Percentiles rank a stretch among this genome's conserved stretches.
These are phyloP conservation scores for Aphrophora alni DNA, from an alignment of 2,888 invertebrate genomes.

Conservation along the genomic window DNA sequence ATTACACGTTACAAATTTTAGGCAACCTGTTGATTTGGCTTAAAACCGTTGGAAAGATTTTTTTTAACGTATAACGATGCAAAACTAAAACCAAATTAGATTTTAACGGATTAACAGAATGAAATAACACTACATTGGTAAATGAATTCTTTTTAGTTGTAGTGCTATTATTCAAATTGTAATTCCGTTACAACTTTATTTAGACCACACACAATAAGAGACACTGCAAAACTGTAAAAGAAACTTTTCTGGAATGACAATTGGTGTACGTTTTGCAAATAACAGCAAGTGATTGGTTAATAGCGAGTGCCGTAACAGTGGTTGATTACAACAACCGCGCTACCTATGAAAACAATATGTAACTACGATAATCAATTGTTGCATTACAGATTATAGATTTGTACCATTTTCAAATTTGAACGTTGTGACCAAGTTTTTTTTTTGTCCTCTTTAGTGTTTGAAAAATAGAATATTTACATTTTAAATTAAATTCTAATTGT, in stretches of 20 bases:
- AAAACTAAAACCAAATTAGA: neutral
- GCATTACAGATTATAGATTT: neutral
- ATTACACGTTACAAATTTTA: neutral
- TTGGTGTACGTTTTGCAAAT: neutral
- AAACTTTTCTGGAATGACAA: neutral
- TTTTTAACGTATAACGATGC: neutral
- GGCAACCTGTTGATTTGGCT: neutral
- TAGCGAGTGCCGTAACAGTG: neutral
- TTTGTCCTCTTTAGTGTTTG: no score
- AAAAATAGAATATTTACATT: no score
- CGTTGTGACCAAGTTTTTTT: no score
- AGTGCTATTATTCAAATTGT: neutral
- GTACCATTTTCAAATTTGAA: no score
- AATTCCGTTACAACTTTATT: neutral
- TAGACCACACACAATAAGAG: neutral
- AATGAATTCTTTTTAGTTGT: neutral
- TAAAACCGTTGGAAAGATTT: neutral
- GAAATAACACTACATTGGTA: neutral
- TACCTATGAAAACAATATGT: neutral
- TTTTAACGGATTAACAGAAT: conserved; percentile 2
- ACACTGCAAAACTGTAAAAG: neutral
- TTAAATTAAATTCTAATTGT: no score
- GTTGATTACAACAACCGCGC: neutral
- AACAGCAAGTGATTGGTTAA: neutral
- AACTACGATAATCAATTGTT: neutral